Base-by-base conservation (phyloP, 2,797 vertebrate species). In the Ispidina picta region DNA sequence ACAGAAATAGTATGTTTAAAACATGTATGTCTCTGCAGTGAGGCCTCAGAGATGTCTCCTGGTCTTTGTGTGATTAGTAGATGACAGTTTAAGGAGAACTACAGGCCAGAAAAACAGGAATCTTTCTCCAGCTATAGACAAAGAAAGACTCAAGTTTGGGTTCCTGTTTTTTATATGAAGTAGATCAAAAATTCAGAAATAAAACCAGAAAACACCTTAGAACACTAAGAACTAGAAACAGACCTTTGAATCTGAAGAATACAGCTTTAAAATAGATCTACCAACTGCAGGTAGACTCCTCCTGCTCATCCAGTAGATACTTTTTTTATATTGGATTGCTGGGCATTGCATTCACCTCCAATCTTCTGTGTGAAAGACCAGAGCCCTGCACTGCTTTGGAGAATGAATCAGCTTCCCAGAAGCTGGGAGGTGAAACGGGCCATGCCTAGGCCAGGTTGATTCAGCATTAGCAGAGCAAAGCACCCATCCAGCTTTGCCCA, bases 361-460 rank as follows among this genome's bases (percentile, higher is more conserved):
- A 25, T 31, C 43, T 59, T 15, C 39, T 5, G 48, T 35, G 44
- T 46, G 70, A 91, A 89, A 81, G 33, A 39, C 59, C 54, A 83
- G 51, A 83, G 55, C 76, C 21, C 33, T 62, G 28, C 31, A 25
- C n/a, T 49, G 44, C 3, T 73, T 49, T 78, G 79, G 51, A 49
- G 15, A 18, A 62, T 82, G 78, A 94, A 77, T 86, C 93, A 92
- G 74, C 83, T 93, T 54, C 55, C 80, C 71, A 48, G 3, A 13
- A 83, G 80, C 63, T 43, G 66, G 0, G 1, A 37, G 78, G 63
- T 52, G 80, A 84, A 31, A 88, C 1, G 5, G 49, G 86, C 92
- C 20, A 0, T 88, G 92, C 54, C 88, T 8, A 5, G 58, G 72
- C 94, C 62, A 62, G 83, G 25, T 69, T 33, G n/a, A 28, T 94